Evolutionary conservation across 1,140 invertebrate species (phyloP), one percentile per base, ranked within the genome.

Genomic region (Harlomillsia oculata): DNA sequence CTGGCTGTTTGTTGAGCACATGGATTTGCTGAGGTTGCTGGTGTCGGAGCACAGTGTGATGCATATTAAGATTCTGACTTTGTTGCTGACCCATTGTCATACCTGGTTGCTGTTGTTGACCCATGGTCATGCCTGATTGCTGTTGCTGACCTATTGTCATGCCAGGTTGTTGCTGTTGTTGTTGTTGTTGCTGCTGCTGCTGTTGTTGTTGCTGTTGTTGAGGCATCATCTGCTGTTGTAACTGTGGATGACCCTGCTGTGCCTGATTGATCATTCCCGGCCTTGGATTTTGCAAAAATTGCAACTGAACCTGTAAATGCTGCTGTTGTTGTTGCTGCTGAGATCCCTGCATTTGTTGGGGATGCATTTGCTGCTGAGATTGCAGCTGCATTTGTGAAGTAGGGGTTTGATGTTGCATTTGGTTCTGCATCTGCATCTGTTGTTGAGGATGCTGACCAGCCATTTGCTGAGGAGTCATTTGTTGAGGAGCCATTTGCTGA

Each of bases 31-130:
- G 44, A 9, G 53, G 53, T 39, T 36, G 21, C 8, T 55, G 53
- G n/a, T 49, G 53, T 21, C 53, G n/a, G 16, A 56, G 41, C 13
- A 44, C 25, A 30, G 29, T 23, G 20, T 56, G 53, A 28, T 40
- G 51, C 5, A 48, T 32, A 30, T 48, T 48, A 4, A 48, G 30
- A 21, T 48, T 48, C 14, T 48, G 45, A 6, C 28, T 32, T 0
- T 11, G 36, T 26, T 40, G 50, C n/a, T 39, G 50, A 16, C 30
- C 28, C 16, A 40, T 18, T 41, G 41, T 37, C 8, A 29, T 37
- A 32, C 39, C 39, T 20, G 36, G 53, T 40, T 53, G 51, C 13
- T 43, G 43, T 21, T 48, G 44, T 23, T 56, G 53, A 3, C 16
- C n/a, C 18, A 48, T 43, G 8, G 21, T 23, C 23, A 39, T n/a